These are phyloP conservation scores for Elegia similella DNA, from an alignment of 2,888 invertebrate species.

Conservation along the genomic window DNA sequence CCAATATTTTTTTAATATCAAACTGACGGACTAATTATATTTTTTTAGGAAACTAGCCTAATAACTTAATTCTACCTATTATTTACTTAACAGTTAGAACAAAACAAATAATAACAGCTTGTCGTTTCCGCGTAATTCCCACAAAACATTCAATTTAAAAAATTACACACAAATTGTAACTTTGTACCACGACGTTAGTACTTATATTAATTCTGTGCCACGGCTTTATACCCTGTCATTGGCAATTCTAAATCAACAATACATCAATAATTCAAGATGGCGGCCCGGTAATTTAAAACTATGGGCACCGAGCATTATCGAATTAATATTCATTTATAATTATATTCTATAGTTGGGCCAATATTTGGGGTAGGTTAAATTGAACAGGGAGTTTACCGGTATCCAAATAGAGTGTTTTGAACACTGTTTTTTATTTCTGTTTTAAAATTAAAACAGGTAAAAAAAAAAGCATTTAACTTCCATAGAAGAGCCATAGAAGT, in stretches of 20 bases:
- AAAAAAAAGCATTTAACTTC: no score
- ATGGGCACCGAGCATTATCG: constrained; percentile 13
- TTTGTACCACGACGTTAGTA: no score
- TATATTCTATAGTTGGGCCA: neutral
- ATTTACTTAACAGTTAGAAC: neutral
- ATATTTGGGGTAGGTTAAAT: constrained; percentile 4
- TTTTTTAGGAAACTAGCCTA: no score
- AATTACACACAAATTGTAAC: neutral
- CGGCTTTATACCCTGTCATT: constrained; percentile 6
- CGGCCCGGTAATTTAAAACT: constrained; percentile 13
- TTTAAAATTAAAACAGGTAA: no score
- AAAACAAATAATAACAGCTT: neutral
- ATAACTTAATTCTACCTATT: no score
- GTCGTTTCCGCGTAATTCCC: neutral
- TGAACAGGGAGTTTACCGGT: no score
- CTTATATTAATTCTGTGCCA: no score
- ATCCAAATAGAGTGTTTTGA: no score
- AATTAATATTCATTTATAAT: constrained; percentile 17
- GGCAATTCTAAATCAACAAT: constrained; percentile 12
- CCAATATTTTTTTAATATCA: no score
- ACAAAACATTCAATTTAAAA: constrained; percentile 12
- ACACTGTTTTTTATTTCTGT: no score
- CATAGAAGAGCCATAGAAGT: no score
- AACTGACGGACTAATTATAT: no score
- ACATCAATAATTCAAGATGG: constrained; percentile 12